Conservation (phyloP, 2,113 vertebrate species). For the Willisornis vidua region DNA sequence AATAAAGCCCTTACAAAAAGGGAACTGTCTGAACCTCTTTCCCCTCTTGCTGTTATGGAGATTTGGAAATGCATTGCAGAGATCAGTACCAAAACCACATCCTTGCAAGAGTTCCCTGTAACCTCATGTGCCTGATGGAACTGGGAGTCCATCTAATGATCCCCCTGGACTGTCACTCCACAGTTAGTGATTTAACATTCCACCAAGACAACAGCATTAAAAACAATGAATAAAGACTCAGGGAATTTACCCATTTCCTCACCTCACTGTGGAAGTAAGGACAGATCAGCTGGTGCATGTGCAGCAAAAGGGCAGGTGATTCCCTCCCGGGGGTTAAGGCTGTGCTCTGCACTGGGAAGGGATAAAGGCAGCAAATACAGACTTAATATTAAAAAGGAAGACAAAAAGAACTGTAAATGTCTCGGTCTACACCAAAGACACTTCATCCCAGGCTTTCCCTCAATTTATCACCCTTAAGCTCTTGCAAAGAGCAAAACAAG, state of each 20-base stretch:
- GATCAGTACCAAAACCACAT: not conserved
- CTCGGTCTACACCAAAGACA: rapidly evolving
- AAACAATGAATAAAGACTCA: rapidly evolving
- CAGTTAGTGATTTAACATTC: not conserved
- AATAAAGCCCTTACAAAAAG: not conserved
- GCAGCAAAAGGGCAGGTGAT: not conserved
- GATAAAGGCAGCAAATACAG: not conserved
- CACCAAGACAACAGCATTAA: not conserved
- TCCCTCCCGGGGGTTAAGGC: not conserved
- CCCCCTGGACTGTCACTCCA: not conserved
- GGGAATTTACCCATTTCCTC: not conserved
- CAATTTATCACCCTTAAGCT: not conserved
- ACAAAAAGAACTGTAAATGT: not conserved
- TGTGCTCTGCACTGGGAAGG: not conserved
- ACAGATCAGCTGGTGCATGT: rapidly evolving
- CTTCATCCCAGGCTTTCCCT: not conserved
- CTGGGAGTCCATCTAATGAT: not conserved
- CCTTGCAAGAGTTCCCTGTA: not conserved
- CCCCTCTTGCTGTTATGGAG: not conserved
- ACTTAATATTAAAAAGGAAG: not conserved
- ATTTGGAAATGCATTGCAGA: not conserved
- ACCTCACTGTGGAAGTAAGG: not conserved
- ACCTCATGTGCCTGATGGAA: not conserved
- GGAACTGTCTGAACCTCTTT: not conserved
- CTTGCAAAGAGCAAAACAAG: not conserved